Conservation (phyloP, 2,888 invertebrate genomes). For the Nymphalis polychloros region DNA sequence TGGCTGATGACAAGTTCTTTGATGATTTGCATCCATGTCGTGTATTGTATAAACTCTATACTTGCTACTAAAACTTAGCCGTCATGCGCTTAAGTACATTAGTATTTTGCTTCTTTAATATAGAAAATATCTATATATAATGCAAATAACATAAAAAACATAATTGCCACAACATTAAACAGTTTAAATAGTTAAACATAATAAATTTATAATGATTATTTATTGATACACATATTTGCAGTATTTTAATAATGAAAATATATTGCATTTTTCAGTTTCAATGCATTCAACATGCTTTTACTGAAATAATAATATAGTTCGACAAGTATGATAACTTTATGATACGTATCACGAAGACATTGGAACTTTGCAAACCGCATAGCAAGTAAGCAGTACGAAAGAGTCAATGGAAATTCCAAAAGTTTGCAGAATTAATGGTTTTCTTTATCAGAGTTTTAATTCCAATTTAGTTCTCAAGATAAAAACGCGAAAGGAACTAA, state of each 20-base stretch:
- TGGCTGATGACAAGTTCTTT: conserved; percentile 13
- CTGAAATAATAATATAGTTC: conserved; percentile 34
- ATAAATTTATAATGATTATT: too few species aligned
- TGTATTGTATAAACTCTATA: background rate
- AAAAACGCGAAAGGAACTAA: conserved; percentile 13
- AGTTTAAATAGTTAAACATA: background rate
- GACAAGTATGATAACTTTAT: conserved; percentile 32
- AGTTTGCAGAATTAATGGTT: conserved; percentile 30
- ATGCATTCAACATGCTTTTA: conserved; percentile 17
- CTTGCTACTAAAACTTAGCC: too few species aligned
- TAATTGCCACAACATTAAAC: background rate
- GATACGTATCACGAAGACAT: conserved; percentile 37
- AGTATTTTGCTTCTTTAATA: too few species aligned
- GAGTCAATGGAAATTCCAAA: conserved; percentile 27
- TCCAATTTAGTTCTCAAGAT: conserved; percentile 28
- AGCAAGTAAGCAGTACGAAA: conserved; percentile 31
- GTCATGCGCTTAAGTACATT: too few species aligned
- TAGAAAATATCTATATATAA: too few species aligned
- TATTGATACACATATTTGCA: too few species aligned
- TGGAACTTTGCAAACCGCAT: conserved; percentile 39
- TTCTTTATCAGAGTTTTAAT: conserved; percentile 33
- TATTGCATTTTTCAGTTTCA: background rate
- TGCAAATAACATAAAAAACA: too few species aligned
- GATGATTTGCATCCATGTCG: conserved; percentile 1
- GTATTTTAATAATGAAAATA: background rate